Evolutionary conservation across 2,888 invertebrate genomes (phyloP), one percentile per base, ranked within the genome.

Genomic region (Drosophila sordidula): DNA sequence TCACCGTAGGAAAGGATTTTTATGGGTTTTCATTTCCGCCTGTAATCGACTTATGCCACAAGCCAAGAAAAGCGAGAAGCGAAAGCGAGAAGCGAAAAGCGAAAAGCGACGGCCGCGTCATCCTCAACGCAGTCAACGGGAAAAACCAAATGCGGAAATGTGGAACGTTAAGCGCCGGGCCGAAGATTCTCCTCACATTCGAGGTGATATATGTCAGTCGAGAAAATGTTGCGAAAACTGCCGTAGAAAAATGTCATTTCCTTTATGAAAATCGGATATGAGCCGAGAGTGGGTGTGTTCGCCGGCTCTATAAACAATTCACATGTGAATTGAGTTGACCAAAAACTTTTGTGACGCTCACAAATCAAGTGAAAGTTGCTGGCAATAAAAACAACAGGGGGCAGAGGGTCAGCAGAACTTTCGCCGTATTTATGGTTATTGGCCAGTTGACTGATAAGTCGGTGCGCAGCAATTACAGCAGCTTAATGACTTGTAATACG

Each of bases 121-220:
- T 44, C 62, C 26, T n/a, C 25, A 50, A 49, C 49, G 75, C 91
- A 95, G 96, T 96, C 93, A 86, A 91, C 91, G 89, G 87, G 90
- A 90, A 91, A 90, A 91, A 90, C 89, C 89, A 82, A 90, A 84
- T 85, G 83, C 92, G 91, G 92, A 91, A 89, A 90, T 91, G 90
- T 88, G 90, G 89, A 88, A 91, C 91, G 90, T 91, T 90, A 90
- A 87, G 80, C 80, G 67, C 70, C 73, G 61, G 56, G 61, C 50
- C 64, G 56, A 68, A 68, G 69, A 70, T 51, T 41, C 49, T 34
- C 11, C 4, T 34, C 72, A 70, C 54, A 63, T 69, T 71, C 54
- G 70, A 83, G 85, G 81, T 86, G 78, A 86, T 87, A 81, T 80
- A 85, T 87, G 76, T 69, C 77, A 80, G 65, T 78, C 46, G 62